Base-by-base conservation (phyloP, 2,113 vertebrate genomes). In the Corythoichthys intestinalis region DNA sequence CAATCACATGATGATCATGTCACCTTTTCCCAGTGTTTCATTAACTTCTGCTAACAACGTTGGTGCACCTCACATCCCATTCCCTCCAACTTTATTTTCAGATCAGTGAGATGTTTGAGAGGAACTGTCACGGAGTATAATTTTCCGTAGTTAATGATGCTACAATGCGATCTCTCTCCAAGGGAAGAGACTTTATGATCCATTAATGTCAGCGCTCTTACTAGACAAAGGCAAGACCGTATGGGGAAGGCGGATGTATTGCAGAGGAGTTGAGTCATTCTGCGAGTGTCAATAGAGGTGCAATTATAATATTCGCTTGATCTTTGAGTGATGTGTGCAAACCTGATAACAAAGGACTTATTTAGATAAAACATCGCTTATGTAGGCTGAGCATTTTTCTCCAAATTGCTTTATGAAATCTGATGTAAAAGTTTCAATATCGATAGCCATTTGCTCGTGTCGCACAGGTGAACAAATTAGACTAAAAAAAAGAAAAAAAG, bases 1-100 rank as follows among this genome's bases (percentile, higher is more conserved):
- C 82, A 61, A 83, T 79, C 85, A 83, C 82, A 82, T 87, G 88
- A 90, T 91, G 87, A 85, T 87, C 86, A 90, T 86, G 85, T 86
- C 90, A 92, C 87, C 82, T 90, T 83, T 77, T 83, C 17, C 65
- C 75, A 67, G 87, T 84, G 81, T 89, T 91, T 86, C 83, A 89
- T 91, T 90, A 88, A 78, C 78, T 80, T 76, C 78, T 67, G 83
- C 80, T 84, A 87, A 86, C 83, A 85, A 86, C 76, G 78, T 77
- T 62, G 81, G 73, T 77, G 67, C 74, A 52, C 74, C 68, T 62
- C 62, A 82, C 57, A 73, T 58, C 17, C 57, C 14, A 58, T 20
- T 37, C 53, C 60, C 56, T 62, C 67, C 65, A 37, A 71, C 73
- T 81, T 77, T 87, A 86, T 89, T 87, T 87, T 71, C 41, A 78